These are phyloP conservation scores for Drosophila mimetica DNA, from an alignment of 2,888 invertebrate genomes.

Conservation along the genomic window DNA sequence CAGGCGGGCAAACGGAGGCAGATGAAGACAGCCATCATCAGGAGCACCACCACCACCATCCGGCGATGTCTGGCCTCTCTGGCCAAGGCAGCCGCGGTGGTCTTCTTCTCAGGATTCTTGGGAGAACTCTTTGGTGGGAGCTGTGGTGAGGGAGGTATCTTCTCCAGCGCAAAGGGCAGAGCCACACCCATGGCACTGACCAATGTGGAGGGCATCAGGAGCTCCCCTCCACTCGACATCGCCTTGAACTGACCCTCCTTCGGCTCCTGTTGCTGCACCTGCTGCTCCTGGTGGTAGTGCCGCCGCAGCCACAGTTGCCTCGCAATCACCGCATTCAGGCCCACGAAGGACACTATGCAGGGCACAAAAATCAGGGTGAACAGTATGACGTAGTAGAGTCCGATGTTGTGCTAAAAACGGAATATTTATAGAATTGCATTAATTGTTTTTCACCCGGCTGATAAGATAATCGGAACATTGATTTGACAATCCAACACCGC, in stretches of 20 bases:
- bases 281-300: constrained; percentile 57
- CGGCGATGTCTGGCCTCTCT: constrained; percentile 85
- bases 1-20: constrained; percentile 86
- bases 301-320: constrained; percentile 85
- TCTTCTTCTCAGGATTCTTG: neutral
- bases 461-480: constrained; percentile 59
- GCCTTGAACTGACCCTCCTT: constrained; percentile 10
- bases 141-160: neutral
- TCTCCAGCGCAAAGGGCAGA: constrained; percentile 29
- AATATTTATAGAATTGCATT: constrained; percentile 49
- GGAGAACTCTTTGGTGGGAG: neutral
- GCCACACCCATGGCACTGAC: constrained; percentile 63
- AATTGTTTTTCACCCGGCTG: constrained; percentile 48
- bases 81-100: constrained; percentile 43
- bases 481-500: constrained; percentile 5
- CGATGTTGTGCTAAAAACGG: constrained; percentile 51
- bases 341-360: constrained; percentile 85
- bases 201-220: constrained; percentile 48
- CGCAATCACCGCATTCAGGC: constrained; percentile 85
- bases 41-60: constrained; percentile 86
- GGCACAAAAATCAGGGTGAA: constrained; percentile 85
- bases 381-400: constrained; percentile 77
- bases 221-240: constrained; percentile 18
- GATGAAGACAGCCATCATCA: constrained; percentile 86
- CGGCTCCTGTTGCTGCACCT: constrained; percentile 26